These are phyloP conservation scores for Schizopygopsis pylzovi DNA, from an alignment of 2,797 vertebrate species.

Conservation along the genomic window DNA sequence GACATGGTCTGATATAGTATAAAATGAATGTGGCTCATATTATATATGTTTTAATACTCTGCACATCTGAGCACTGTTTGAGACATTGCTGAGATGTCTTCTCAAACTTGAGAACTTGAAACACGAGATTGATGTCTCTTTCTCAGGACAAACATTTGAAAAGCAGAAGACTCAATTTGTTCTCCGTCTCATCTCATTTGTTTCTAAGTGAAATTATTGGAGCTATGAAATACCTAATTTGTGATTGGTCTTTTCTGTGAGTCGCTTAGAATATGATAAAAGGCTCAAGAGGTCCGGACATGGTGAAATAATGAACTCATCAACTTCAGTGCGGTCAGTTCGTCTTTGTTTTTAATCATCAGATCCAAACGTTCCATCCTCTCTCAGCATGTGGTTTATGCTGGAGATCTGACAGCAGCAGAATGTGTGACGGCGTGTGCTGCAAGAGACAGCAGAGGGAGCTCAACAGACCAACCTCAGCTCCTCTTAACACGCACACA, in stretches of 20 bases:
- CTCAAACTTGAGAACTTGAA: background rate
- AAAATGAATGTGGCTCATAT: background rate
- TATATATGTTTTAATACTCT: background rate
- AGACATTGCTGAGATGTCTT: background rate
- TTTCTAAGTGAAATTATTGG: background rate
- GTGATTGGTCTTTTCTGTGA: background rate
- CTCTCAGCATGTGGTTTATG: conserved; percentile 57
- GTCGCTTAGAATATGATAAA: conserved; percentile 58
- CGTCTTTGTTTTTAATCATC: conserved; percentile 44
- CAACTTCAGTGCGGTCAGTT: conserved; percentile 36
- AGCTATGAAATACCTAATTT: conserved; percentile 15
- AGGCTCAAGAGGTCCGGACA: background rate
- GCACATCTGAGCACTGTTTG: background rate
- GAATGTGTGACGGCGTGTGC: conserved; percentile 35
- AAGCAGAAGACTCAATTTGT: background rate
- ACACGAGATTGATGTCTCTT: background rate
- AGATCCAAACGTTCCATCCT: conserved; percentile 30
- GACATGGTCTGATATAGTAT: background rate
- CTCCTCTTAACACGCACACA: conserved; percentile 39
- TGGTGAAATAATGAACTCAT: conserved; percentile 26
- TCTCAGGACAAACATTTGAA: background rate
- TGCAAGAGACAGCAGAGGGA: conserved; percentile 71
- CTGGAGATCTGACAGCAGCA: conserved; percentile 60
- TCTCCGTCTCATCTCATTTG: conserved; percentile 1
- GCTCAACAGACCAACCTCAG: conserved; percentile 61